These are phyloP conservation scores for Phrixothrix hirtus DNA, from an alignment of 2,888 invertebrate genomes.

Conservation along the genomic window DNA sequence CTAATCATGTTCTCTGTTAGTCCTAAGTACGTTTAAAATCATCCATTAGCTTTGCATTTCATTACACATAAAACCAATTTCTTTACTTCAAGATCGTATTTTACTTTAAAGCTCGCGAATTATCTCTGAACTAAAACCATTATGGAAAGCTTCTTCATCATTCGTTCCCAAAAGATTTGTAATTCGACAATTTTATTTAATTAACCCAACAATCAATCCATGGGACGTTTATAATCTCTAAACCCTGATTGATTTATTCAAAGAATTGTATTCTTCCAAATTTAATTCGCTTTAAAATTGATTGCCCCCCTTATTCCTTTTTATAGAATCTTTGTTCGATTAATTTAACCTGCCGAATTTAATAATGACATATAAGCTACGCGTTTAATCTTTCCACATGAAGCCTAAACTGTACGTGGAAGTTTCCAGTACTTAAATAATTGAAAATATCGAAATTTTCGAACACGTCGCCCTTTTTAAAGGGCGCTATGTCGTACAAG, in stretches of 20 bases:
- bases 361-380: too few species aligned
- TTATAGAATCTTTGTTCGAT: too few species aligned
- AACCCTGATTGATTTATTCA: slow-evolving; percentile 13
- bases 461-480: too few species aligned
- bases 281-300: slow-evolving; percentile 14
- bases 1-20: too few species aligned
- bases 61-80: slow-evolving; percentile 9
- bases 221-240: slow-evolving; percentile 12
- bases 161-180: not conserved
- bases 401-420: too few species aligned
- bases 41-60: too few species aligned
- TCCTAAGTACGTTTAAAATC: too few species aligned
- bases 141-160: slow-evolving; percentile 2
- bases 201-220: slow-evolving; percentile 22
- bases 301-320: not conserved
- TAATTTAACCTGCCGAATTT: slow-evolving; percentile 1
- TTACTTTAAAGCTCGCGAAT: slow-evolving; percentile 18
- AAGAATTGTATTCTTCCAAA: slow-evolving; percentile 6
- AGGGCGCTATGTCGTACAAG: slow-evolving; percentile 13
- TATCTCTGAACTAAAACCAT: slow-evolving; percentile 12
- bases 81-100: slow-evolving; percentile 19
- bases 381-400: too few species aligned
- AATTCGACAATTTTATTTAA: slow-evolving; percentile 22
- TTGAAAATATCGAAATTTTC: too few species aligned
- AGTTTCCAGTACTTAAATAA: too few species aligned